Percentiles rank a stretch among this genome's conserved stretches.
Evolutionary conservation across 1,140 invertebrate species (phyloP).

Genomic region (Wiebesia pumilae): DNA sequence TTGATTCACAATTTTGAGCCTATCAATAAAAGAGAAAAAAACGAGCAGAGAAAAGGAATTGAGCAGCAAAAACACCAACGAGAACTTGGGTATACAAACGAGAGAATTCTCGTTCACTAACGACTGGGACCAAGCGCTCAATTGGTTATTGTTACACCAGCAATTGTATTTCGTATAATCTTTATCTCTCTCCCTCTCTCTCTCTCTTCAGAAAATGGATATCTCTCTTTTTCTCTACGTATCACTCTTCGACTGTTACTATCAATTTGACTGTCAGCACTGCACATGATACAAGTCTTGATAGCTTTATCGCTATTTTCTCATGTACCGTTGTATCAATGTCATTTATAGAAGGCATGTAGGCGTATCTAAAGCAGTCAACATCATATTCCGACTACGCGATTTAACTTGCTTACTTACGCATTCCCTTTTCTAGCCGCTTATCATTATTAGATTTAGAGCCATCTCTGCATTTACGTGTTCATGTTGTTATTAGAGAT

Average conservation of each 20-base stretch:
- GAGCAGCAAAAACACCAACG: background rate
- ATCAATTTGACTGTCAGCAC: background rate
- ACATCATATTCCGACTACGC: background rate
- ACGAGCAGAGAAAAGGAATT: background rate
- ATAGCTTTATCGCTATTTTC: background rate
- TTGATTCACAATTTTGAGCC: background rate
- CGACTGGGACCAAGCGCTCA: background rate
- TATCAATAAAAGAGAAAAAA: background rate
- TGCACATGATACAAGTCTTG: background rate
- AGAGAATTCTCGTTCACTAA: constrained; percentile 2
- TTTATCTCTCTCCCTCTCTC: background rate
- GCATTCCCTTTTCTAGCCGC: too few relatives aligned
- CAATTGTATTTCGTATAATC: background rate
- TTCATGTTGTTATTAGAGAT: too few relatives aligned
- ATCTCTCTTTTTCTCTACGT: background rate
- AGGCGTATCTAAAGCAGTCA: background rate
- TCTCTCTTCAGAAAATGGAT: too few relatives aligned
- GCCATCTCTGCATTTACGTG: too few relatives aligned
- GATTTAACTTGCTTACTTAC: background rate
- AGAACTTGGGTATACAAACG: background rate
- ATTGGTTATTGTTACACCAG: background rate
- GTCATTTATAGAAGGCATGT: background rate
- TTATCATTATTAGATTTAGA: too few relatives aligned
- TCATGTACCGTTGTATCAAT: background rate
- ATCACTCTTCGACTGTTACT: background rate